These are phyloP conservation scores for Actinopyga echinites DNA, from an alignment of 53 echinoderm and acorn worm species.

Conservation along the genomic window DNA sequence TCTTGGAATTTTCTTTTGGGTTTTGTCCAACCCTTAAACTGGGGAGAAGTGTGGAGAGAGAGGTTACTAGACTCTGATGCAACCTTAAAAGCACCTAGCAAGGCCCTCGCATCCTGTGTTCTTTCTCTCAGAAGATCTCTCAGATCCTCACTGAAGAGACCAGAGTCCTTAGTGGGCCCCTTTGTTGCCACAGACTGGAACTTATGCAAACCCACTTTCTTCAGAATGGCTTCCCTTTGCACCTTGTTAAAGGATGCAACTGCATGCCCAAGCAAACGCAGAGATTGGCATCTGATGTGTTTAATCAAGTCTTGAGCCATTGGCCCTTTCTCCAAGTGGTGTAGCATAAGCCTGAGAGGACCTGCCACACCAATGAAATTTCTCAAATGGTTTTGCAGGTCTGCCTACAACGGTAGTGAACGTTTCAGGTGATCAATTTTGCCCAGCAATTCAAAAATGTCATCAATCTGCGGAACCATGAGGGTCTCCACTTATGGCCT, in stretches of 20 bases:
- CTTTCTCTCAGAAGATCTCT: neutral
- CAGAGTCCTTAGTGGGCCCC: neutral
- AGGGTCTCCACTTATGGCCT: slow-evolving; percentile 15
- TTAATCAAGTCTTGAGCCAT: neutral
- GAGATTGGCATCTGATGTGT: slow-evolving; percentile 7
- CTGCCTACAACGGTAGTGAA: neutral
- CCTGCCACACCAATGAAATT: slow-evolving; percentile 23
- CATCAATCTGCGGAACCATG: slow-evolving; percentile 5
- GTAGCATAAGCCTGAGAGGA: slow-evolving; percentile 4
- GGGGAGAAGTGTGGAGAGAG: neutral
- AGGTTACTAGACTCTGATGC: neutral
- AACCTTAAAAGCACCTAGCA: neutral
- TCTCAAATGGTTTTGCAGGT: neutral
- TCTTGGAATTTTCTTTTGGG: neutral
- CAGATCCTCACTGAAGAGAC: no score
- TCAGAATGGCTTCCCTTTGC: neutral
- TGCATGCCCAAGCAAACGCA: neutral
- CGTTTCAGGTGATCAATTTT: neutral
- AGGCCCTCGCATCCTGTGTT: slow-evolving; percentile 19
- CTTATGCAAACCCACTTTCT: no score
- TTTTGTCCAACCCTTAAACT: neutral
- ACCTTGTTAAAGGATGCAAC: neutral
- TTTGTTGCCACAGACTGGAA: neutral
- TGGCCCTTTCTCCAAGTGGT: no score
- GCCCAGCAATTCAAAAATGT: neutral